Percentiles rank a stretch among this genome's conserved stretches.
Conservation (phyloP, 2,888 invertebrate genomes). For the Pelosia muscerda region DNA sequence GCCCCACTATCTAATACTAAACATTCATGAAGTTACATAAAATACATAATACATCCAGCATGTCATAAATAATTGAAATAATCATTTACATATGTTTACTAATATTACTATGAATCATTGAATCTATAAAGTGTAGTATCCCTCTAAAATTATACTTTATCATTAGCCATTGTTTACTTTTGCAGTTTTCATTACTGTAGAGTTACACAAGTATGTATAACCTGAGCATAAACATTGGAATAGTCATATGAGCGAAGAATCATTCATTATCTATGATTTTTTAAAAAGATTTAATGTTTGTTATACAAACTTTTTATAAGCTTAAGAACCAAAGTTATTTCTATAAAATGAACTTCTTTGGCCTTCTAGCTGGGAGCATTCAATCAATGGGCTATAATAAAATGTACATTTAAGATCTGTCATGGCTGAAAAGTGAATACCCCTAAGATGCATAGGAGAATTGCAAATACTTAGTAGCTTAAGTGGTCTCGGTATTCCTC, state of each 20-base stretch:
- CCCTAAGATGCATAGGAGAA: no score
- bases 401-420: no score
- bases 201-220: not conserved
- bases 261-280: not conserved
- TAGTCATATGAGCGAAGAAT: not conserved
- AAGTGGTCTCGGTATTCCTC: no score
- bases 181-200: not conserved
- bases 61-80: constrained; percentile 8
- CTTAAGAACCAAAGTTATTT: not conserved
- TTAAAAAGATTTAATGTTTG: not conserved
- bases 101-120: constrained; percentile 39
- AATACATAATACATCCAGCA: constrained; percentile 12
- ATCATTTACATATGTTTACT: constrained; percentile 34
- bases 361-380: no score
- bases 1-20: not conserved
- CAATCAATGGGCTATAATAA: no score
- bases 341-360: not conserved
- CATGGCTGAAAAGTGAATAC: no score
- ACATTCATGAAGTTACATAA: not conserved
- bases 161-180: constrained; percentile 20
- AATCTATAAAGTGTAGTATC: not conserved
- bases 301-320: not conserved
- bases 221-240: not conserved
- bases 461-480: no score
- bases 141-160: not conserved